These are phyloP conservation scores for Machimus atricapillus DNA, from an alignment of 2,888 invertebrate species.

Conservation along the genomic window DNA sequence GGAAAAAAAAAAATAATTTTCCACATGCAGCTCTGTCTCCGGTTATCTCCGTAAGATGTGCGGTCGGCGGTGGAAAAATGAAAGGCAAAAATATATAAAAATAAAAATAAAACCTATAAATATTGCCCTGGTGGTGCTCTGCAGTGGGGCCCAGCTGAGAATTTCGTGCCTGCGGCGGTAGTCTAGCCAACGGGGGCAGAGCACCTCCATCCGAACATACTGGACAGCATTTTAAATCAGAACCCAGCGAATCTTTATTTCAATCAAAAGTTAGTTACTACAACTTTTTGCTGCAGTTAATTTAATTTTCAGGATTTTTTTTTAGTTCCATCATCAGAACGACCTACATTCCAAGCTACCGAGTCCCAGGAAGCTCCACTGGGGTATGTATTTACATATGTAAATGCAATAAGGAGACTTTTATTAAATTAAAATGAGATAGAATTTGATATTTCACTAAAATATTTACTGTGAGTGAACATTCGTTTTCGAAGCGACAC, in stretches of 20 bases:
- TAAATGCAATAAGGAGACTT: neutral
- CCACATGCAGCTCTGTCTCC: neutral
- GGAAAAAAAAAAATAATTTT: neutral
- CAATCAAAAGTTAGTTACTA: neutral
- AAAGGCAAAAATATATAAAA: neutral
- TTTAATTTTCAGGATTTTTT: neutral
- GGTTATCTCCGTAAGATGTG: slow-evolving; percentile 13
- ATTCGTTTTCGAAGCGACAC: neutral
- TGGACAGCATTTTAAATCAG: neutral
- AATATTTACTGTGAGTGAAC: neutral
- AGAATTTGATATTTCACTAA: neutral
- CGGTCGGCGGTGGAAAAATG: neutral
- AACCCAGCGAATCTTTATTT: neutral
- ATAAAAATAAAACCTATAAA: slow-evolving; percentile 10
- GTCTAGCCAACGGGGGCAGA: neutral
- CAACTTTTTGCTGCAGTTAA: neutral
- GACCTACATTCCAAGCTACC: neutral
- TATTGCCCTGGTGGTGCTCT: slow-evolving; percentile 6
- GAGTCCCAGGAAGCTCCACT: neutral
- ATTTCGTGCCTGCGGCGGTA: neutral
- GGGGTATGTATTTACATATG: neutral
- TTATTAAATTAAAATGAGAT: neutral
- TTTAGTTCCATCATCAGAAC: neutral
- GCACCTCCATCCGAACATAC: neutral
- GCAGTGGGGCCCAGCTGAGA: slow-evolving; percentile 24